Conservation (phyloP, 2,113 vertebrate species). For the Ia io region DNA sequence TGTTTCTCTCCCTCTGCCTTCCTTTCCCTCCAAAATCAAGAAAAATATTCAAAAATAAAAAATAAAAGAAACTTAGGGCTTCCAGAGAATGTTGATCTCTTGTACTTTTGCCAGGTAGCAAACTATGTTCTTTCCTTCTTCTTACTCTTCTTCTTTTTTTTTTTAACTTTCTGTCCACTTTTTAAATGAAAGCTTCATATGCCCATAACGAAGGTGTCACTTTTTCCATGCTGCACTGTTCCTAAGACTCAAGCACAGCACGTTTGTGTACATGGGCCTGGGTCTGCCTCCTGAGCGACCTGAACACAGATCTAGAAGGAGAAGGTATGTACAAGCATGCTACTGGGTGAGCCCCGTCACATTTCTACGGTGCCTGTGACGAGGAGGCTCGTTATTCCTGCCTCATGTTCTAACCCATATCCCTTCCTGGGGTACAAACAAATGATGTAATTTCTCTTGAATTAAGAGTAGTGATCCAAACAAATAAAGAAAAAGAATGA, state of each 20-base stretch:
- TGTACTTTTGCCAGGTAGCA: neutral
- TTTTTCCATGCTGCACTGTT: neutral
- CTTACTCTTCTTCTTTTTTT: neutral
- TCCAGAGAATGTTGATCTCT: neutral
- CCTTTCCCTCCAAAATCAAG: no score
- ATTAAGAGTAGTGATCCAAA: neutral
- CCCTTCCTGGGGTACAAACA: neutral
- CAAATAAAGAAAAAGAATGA: neutral
- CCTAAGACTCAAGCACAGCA: neutral
- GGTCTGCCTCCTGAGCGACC: neutral
- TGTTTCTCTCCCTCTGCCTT: no score
- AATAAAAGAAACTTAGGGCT: neutral
- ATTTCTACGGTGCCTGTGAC: conserved; percentile 52
- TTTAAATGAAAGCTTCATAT: neutral
- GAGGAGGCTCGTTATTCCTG: neutral
- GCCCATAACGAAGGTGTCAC: neutral
- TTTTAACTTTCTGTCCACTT: neutral
- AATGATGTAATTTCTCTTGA: conserved; percentile 13
- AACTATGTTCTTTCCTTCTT: neutral
- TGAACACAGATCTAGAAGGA: neutral
- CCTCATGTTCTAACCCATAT: conserved; percentile 37
- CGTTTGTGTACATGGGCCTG: neutral
- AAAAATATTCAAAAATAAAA: no score
- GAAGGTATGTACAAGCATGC: conserved; percentile 38
- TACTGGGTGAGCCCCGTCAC: neutral